These are phyloP conservation scores for Drosophila mojavensis DNA, from an alignment of 1,140 invertebrate species.

Conservation along the genomic window DNA sequence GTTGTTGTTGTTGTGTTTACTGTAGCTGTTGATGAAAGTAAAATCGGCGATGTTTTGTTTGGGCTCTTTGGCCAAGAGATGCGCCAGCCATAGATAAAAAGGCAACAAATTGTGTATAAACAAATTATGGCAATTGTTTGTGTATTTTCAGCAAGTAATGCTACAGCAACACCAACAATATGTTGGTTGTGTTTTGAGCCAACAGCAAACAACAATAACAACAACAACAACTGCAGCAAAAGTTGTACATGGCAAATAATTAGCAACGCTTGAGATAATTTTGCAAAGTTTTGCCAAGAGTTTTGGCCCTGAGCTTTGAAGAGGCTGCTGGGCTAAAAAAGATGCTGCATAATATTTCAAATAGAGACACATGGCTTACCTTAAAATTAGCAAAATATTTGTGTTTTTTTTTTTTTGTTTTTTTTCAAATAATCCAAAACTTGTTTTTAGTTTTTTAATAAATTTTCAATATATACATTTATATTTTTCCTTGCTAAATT, in stretches of 20 bases:
- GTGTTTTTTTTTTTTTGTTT: slow-evolving; percentile 1
- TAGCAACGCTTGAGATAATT: slow-evolving; percentile 78
- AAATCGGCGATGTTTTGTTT: slow-evolving; percentile 67
- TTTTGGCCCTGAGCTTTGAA: slow-evolving; percentile 41
- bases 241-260: slow-evolving; percentile 64
- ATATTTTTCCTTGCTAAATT: background rate
- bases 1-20: slow-evolving; percentile 22
- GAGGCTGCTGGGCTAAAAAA: slow-evolving; percentile 3
- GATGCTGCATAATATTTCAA: background rate
- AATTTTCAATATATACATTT: slow-evolving; percentile 1
- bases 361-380: slow-evolving; percentile 40
- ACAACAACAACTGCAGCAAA: slow-evolving; percentile 35
- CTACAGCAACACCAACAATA: slow-evolving; percentile 25
- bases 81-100: slow-evolving; percentile 26
- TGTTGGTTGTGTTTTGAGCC: slow-evolving; percentile 19
- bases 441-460: background rate
- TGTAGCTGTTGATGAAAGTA: slow-evolving; percentile 70
- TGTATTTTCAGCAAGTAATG: slow-evolving; percentile 42
- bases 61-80: slow-evolving; percentile 33
- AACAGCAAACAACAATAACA: slow-evolving; percentile 21
- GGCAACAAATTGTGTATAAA: slow-evolving; percentile 30
- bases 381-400: slow-evolving; percentile 10
- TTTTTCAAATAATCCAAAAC: slow-evolving; percentile 48
- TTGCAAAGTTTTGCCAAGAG: slow-evolving; percentile 48
- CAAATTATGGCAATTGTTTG: slow-evolving; percentile 50